Conservation (phyloP, 2,113 vertebrate species). For the Proterorhinus semilunaris region DNA sequence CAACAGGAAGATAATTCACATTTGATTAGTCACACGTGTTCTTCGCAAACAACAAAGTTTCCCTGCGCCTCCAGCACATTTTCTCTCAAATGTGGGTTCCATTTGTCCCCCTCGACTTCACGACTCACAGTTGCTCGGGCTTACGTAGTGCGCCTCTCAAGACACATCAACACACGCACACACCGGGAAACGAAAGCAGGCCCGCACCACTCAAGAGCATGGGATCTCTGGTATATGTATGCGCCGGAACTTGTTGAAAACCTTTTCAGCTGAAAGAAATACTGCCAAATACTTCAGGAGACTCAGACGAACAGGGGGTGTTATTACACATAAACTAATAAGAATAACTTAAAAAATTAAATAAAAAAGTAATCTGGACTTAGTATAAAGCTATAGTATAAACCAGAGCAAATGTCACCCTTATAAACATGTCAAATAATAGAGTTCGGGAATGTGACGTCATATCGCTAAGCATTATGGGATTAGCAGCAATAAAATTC, state of each 20-base stretch:
- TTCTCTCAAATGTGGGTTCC: slow-evolving; percentile 79
- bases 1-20: slow-evolving; percentile 80
- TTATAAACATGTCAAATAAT: too few relatives aligned
- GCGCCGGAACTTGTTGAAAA: slow-evolving; percentile 62
- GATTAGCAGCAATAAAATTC: too few relatives aligned
- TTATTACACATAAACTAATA: too few relatives aligned
- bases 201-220: slow-evolving; percentile 42
- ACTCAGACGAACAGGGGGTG: background rate
- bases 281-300: slow-evolving; percentile 25
- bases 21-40: slow-evolving; percentile 83
- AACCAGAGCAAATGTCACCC: too few relatives aligned
- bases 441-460: too few relatives aligned
- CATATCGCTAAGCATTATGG: too few relatives aligned
- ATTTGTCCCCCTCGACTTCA: slow-evolving; percentile 71
- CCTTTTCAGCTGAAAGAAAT: slow-evolving; percentile 65
- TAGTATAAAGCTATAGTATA: too few relatives aligned
- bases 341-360: too few relatives aligned
- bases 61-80: slow-evolving; percentile 70
- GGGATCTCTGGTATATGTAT: slow-evolving; percentile 54
- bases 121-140: slow-evolving; percentile 60
- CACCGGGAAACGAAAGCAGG: slow-evolving; percentile 35
- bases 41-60: slow-evolving; percentile 81
- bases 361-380: too few relatives aligned
- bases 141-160: slow-evolving; percentile 39
- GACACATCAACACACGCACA: slow-evolving; percentile 36